Base-by-base conservation (phyloP, 2,888 invertebrate species). In the Chrysolina haemoptera region DNA sequence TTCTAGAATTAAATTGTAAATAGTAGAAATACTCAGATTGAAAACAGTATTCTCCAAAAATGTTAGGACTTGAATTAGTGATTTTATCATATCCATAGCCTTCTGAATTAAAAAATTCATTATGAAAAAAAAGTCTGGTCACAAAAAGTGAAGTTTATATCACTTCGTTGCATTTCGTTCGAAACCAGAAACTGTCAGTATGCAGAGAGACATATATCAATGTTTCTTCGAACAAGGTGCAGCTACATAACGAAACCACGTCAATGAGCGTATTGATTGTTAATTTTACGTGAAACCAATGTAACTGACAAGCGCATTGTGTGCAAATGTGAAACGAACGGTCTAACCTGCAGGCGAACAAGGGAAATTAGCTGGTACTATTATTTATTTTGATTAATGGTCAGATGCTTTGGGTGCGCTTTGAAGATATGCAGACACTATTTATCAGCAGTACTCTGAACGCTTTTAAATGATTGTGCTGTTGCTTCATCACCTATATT, bases 201-300 rank as follows among this genome's bases (percentile, higher is more conserved):
- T 27, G 8, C n/a, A 59, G 12, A 59, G 14, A 14, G 16, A 27
- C 27, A 35, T 55, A 11, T n/a, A 59, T 59, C 22, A 59, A 59
- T 27, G 35, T 65, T 20, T 65, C 22, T 9, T 65, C 16, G 66
- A 50, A 48, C 18, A 66, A 65, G 71, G 71, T 53, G 64, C 66
- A 64, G 71, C 71, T 10, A 59, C 14, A 67, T 55, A 53, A 67
- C 67, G 53, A 35, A 66, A 66, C 35, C 59, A 59, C 46, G 55
- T 71, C 43, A 65, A 66, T 71, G 59, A 59, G 48, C 16, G 62
- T 35, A 55, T 64, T 20, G 64, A 65, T 65, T 70, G 65, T 65
- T 70, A 65, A 70, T 70, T 70, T 70, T 43, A 22, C 43, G 66
- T 63, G 71, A 71, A 71, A 66, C 65, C 40, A 41, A 18, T 59